These are phyloP conservation scores for Drosophila greeni DNA, from an alignment of 2,888 invertebrate species.

Conservation along the genomic window DNA sequence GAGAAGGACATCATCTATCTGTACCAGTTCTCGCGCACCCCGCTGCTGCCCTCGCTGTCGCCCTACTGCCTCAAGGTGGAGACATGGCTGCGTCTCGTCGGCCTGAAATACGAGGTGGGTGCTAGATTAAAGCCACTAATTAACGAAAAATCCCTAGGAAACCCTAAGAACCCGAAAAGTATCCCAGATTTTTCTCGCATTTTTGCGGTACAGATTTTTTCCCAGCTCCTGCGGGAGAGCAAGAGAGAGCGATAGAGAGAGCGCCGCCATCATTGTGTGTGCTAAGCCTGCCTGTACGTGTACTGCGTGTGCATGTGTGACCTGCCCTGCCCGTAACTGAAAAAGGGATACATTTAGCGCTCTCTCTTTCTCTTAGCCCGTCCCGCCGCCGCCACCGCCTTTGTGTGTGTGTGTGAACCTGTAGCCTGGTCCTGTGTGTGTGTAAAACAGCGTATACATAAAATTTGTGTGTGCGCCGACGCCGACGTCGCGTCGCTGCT, in stretches of 20 bases:
- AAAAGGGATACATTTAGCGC: conserved; percentile 72
- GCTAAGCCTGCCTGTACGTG: conserved; percentile 62
- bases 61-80: conserved; percentile 97
- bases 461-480: conserved; percentile 74
- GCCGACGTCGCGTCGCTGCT: conserved; percentile 55
- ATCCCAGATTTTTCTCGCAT: conserved; percentile 40
- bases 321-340: conserved; percentile 50
- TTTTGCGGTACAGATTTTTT: conserved; percentile 73
- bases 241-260: conserved; percentile 41
- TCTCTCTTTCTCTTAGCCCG: conserved; percentile 29
- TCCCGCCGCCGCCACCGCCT: conserved; percentile 24
- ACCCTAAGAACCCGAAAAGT: conserved; percentile 4
- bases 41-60: conserved; percentile 92
- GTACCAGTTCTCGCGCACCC: conserved; percentile 95
- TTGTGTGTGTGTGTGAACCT: conserved; percentile 60
- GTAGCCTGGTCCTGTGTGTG: conserved; percentile 64
- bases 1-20: conserved; percentile 96
- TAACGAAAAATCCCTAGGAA: background rate
- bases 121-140: conserved; percentile 9
- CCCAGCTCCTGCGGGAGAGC: conserved; percentile 46
- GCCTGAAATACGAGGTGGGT: conserved; percentile 95
- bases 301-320: conserved; percentile 35
- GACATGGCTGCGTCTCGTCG: conserved; percentile 95
- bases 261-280: conserved; percentile 72
- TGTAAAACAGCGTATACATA: conserved; percentile 71